Percentiles rank a stretch among this genome's conserved stretches.
Conservation (phyloP, 2,797 vertebrate genomes). For the Acrossocheilus wenchowensis region DNA sequence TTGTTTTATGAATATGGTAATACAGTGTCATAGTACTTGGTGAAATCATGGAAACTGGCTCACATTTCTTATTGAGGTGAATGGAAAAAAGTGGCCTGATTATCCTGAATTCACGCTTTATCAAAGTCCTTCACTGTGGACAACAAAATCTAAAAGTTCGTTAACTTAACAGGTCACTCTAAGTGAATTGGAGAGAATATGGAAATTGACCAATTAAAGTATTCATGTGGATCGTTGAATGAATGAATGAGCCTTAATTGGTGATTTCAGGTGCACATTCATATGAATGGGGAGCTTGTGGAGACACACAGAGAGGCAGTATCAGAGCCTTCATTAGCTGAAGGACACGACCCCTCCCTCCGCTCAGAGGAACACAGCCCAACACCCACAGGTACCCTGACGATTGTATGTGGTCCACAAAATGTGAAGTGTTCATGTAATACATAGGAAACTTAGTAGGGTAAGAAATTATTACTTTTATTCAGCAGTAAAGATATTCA, state of each 20-base stretch:
- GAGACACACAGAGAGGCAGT: constrained; percentile 74
- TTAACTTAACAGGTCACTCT: not conserved
- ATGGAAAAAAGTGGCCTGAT: not conserved
- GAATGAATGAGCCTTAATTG: constrained; percentile 33
- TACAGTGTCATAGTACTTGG: not conserved
- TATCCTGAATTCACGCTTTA: not conserved
- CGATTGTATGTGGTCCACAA: not conserved
- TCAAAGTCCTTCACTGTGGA: too few species aligned
- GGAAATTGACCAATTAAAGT: not conserved
- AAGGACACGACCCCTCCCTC: constrained; percentile 63
- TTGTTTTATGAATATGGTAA: not conserved
- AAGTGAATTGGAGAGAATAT: constrained; percentile 4
- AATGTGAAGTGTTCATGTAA: not conserved
- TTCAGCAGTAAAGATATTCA: not conserved
- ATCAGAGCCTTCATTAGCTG: constrained; percentile 65
- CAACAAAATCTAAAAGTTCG: not conserved
- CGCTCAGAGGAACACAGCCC: constrained; percentile 55
- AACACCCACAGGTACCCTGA: constrained; percentile 72
- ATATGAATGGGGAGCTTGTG: constrained; percentile 76
- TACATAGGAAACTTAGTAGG: not conserved
- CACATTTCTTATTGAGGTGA: not conserved
- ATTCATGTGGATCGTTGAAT: constrained; percentile 7
- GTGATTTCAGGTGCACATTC: constrained; percentile 76
- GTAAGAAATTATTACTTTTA: not conserved
- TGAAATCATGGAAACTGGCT: not conserved